Base-by-base conservation (phyloP, 2,797 vertebrate species). In the Circus cinereus region DNA sequence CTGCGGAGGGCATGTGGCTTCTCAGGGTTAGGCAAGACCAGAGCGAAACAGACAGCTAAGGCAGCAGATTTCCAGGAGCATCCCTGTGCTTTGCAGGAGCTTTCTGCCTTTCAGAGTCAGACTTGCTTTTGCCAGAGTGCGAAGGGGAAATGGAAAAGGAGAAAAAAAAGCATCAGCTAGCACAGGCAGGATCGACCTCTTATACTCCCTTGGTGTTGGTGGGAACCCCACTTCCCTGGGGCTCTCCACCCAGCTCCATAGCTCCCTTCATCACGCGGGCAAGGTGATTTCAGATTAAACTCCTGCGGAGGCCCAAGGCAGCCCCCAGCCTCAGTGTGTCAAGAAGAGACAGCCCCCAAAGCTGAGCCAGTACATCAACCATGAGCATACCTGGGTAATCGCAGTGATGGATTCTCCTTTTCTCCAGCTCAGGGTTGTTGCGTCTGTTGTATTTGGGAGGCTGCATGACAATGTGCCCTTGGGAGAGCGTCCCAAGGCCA, bases 401-500 rank as follows among this genome's bases (percentile, higher is more conserved):
- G 18, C 99, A 99, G 97, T 98, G 99, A 96, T 99, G 99, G 95
- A 99, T 99, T 81, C 99, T 97, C 96, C 99, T 98, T 96, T 99
- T 99, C 97, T 99, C 99, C 96, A 99, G 98, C 95, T 99, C 99
- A 0, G 99, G 99, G 95, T 99, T 99, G 98, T 99, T 99, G 91
- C 99, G 97, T 34, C 99, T 96, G 97, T 99, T 99, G 98, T 99
- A 99, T 82, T 98, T 98, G n/a, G 99, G 99, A 7, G 98, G 98
- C 2, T 98, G 98, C 96, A 99, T 97, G 88, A 98, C 93, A 0
- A 98, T 47, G 42, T 99, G 99, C 16, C 98, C 98, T 17, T 98
- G 99, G 22, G 98, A 97, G 97, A 97, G 63, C 38, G 83, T 63
- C 57, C 90, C 90, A 2, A 99, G 97, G 45, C 98, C 97, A 43